These are phyloP conservation scores for Dolichoris vasculosae DNA, from an alignment of 1,140 invertebrate species.

Conservation along the genomic window DNA sequence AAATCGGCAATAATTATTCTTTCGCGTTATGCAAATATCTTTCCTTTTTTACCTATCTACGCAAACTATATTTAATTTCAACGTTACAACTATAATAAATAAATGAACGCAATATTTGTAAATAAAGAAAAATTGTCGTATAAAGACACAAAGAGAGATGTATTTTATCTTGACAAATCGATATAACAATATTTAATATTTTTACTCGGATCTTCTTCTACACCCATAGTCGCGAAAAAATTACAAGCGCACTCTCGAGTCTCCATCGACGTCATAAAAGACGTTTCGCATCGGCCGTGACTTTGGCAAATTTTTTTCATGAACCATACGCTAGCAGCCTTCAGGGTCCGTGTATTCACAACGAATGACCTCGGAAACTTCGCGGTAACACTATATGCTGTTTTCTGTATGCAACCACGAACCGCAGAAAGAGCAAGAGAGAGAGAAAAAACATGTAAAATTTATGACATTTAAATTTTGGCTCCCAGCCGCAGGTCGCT, in stretches of 20 bases:
- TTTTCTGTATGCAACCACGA: constrained; percentile 1
- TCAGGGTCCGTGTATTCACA: not conserved
- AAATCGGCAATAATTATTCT: too few species aligned
- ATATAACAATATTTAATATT: not conserved
- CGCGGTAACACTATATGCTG: not conserved
- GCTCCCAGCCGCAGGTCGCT: constrained; percentile 53
- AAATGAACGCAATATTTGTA: not conserved
- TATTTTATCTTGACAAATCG: not conserved
- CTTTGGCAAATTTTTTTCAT: not conserved
- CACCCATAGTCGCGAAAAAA: not conserved
- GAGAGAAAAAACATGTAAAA: constrained; percentile 48
- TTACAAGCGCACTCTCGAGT: not conserved
- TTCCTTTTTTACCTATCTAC: not conserved
- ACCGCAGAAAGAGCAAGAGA: constrained; percentile 10
- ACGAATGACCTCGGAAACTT: not conserved
- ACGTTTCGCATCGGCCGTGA: not conserved
- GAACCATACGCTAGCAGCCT: not conserved
- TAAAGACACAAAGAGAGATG: not conserved
- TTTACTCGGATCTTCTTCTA: not conserved
- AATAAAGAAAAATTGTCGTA: too few species aligned
- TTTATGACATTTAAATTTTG: constrained; percentile 64
- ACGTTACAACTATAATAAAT: not conserved
- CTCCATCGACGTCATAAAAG: not conserved
- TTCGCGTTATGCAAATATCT: not conserved
- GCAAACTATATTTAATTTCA: not conserved